phyloP scores from a whole-genome alignment of 2,113 vertebrate species.

The Ailuropoda melanoleuca region DNA sequence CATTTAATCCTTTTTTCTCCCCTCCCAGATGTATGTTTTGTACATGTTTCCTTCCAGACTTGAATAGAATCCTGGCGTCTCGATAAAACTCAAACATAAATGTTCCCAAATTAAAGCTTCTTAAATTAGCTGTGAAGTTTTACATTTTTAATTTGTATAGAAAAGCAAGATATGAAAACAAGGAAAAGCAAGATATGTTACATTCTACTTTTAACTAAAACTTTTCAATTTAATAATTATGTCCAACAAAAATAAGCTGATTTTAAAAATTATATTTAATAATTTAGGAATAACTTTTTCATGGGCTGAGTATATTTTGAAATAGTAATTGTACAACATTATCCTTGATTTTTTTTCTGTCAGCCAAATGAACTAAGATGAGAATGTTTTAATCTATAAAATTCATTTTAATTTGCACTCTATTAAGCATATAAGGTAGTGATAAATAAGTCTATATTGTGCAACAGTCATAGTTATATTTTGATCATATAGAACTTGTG shows the following conservation, averaged over 20 bases:
- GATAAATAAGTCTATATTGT: background rate
- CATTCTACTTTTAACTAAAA: background rate
- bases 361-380: background rate
- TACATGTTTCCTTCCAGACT: background rate
- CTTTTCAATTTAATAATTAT: background rate
- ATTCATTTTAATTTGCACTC: background rate
- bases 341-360: background rate
- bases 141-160: background rate
- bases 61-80: background rate
- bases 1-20: too few species aligned
- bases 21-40: background rate
- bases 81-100: background rate
- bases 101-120: background rate
- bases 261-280: background rate
- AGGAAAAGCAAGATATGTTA: background rate
- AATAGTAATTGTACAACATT: background rate
- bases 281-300: background rate
- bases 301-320: background rate
- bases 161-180: background rate
- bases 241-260: background rate
- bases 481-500: background rate
- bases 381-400: background rate
- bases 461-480: background rate
- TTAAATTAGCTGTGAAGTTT: background rate
- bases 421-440: background rate